Conservation (phyloP, 2,797 vertebrate genomes). For the Coracias cyanogaster region DNA sequence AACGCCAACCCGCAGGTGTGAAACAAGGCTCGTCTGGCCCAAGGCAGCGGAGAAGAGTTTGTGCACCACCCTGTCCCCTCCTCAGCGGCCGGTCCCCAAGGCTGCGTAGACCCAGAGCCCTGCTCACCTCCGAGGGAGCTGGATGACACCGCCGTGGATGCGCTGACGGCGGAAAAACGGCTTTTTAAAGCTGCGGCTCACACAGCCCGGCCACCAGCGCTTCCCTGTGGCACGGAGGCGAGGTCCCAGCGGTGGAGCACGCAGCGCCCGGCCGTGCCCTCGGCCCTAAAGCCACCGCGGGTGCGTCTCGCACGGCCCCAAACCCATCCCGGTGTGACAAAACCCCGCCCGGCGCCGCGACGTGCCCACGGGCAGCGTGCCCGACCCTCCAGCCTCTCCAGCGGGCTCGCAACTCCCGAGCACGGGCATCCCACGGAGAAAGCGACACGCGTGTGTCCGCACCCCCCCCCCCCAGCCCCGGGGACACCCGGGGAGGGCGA, state of each 20-base stretch:
- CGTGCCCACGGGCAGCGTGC: not conserved
- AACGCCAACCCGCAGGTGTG: accelerated
- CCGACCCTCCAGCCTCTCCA: not conserved
- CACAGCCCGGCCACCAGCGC: not conserved
- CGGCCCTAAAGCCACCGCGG: not conserved
- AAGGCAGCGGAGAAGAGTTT: accelerated
- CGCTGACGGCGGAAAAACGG: accelerated
- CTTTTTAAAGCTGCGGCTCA: not conserved
- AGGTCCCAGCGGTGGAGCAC: not conserved
- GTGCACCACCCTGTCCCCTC: accelerated
- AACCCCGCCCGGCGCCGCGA: not conserved
- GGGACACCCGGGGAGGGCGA: not conserved
- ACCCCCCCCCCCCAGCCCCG: not conserved
- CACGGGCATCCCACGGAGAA: not conserved
- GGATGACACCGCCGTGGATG: accelerated
- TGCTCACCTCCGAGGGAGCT: accelerated
- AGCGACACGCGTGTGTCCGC: not conserved
- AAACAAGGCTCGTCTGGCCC: not conserved
- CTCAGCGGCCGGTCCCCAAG: accelerated
- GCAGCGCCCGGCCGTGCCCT: not conserved
- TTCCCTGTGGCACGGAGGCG: accelerated
- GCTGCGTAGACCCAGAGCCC: accelerated
- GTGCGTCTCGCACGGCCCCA: not conserved
- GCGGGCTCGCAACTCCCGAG: not conserved
- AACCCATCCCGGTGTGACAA: not conserved